phyloP scores from a whole-genome alignment of 2,888 invertebrate species.

The Drosophila quinaria region DNA sequence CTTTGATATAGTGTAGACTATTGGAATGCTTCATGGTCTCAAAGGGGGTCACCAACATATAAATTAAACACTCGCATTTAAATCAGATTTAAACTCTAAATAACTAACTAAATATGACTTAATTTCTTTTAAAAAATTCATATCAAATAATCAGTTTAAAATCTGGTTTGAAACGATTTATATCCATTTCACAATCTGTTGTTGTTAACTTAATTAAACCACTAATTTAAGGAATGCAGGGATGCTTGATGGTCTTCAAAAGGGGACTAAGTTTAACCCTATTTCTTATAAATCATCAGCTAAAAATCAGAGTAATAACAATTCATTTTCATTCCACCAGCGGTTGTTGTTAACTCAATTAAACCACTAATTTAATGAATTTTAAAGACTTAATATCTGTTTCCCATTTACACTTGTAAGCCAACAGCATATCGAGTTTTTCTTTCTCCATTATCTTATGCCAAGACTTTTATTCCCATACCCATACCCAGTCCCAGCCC shows the following conservation, averaged over 20 bases:
- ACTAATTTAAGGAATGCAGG: too few relatives aligned
- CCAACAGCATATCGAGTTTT: slow-evolving; percentile 16
- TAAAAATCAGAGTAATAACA: background rate
- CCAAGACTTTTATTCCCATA: background rate
- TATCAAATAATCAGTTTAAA: too few relatives aligned
- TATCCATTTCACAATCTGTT: too few relatives aligned
- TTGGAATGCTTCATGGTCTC: background rate
- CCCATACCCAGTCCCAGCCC: background rate
- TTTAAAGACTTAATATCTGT: slow-evolving; percentile 55
- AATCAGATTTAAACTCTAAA: background rate
- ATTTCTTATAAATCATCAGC: too few relatives aligned
- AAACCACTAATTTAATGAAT: slow-evolving; percentile 56
- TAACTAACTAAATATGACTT: background rate
- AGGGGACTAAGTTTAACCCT: too few relatives aligned
- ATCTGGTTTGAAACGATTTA: too few relatives aligned
- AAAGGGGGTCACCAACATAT: background rate
- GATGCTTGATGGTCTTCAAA: too few relatives aligned
- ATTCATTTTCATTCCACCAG: slow-evolving; percentile 8
- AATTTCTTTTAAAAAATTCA: too few relatives aligned
- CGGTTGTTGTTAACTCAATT: slow-evolving; percentile 36
- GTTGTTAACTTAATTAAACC: too few relatives aligned
- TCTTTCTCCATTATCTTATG: slow-evolving; percentile 31
- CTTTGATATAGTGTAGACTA: slow-evolving; percentile 35
- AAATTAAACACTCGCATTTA: background rate
- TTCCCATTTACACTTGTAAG: background rate